Evolutionary conservation across 2,797 vertebrate species (phyloP).

Genomic region (Tympanoctomys barrerae): DNA sequence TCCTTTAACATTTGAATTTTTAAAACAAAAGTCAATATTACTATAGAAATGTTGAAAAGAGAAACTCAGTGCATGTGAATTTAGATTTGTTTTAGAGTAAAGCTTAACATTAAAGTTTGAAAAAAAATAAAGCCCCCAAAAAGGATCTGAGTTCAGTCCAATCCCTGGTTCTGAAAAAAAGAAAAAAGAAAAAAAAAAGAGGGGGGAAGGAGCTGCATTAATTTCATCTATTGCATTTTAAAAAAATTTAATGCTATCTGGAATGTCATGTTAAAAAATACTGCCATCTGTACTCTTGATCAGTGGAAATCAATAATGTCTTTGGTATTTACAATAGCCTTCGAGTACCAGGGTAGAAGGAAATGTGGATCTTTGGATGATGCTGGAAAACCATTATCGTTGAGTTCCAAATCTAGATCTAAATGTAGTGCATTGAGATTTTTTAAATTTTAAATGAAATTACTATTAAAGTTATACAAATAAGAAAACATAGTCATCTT

Average conservation of each 20-base stretch:
- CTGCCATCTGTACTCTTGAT: neutral
- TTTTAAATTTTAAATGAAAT: neutral
- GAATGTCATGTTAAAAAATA: neutral
- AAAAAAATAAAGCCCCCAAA: no score
- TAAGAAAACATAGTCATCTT: neutral
- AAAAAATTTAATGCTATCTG: neutral
- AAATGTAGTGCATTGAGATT: neutral
- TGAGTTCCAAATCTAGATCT: neutral
- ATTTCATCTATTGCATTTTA: neutral
- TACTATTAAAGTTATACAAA: neutral
- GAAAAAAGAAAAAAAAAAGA: no score
- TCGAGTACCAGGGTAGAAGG: neutral
- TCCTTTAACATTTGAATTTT: neutral
- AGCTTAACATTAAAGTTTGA: no score
- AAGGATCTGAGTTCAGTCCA: no score
- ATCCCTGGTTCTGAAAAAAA: no score
- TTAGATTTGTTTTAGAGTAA: slow-evolving; percentile 18
- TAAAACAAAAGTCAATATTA: neutral
- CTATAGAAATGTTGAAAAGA: neutral
- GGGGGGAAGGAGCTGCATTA: neutral
- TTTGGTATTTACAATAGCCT: neutral
- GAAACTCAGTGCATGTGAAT: slow-evolving; percentile 24
- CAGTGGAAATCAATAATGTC: neutral
- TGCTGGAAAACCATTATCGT: neutral
- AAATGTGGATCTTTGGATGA: neutral